Base-by-base conservation (phyloP, 2,888 invertebrate species). In the Tenthredo mesomela region DNA sequence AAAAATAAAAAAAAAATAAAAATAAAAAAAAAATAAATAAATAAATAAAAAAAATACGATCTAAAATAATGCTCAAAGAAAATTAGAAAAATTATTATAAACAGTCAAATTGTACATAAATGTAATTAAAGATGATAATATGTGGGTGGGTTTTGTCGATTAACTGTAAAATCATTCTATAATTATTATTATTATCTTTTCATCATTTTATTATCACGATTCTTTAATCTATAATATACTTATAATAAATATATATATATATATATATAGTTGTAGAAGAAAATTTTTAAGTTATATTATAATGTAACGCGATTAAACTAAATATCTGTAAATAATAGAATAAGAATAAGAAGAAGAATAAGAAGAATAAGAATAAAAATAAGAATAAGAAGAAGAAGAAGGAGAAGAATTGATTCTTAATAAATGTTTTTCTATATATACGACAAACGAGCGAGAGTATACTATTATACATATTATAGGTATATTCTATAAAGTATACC, bases 11-110 rank as follows among this genome's bases (percentile, higher is more conserved):
- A n/a, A n/a, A n/a, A n/a, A n/a, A n/a, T n/a, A n/a, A n/a, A n/a
- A n/a, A n/a, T n/a, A n/a, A n/a, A n/a, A n/a, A n/a, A n/a, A n/a
- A n/a, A n/a, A n/a, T n/a, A n/a, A n/a, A n/a, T n/a, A n/a, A n/a
- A n/a, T n/a, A n/a, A n/a, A n/a, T n/a, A n/a, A 70, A 70, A 70
- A n/a, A 70, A 70, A 70, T 15, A 40, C 70, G 70, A 70, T 70
- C 70, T 70, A 40, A 70, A 37, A 40, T 40, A n/a, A 9, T 18
- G 37, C 18, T 15, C 33, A 40, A 37, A 37, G n/a, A 18, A 70
- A 37, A 37, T 9, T 18, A 37, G 33, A 29, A 70, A 70, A 40
- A 29, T 29, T 18, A 75, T 43, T 47, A 61, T n/a, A 75, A 75
- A 37, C 43, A 75, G 75, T 75, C 47, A 75, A 75, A 43, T 47